Evolutionary conservation across 2,888 invertebrate genomes (phyloP), one percentile per base, ranked within the genome.

Genomic region (Drosophila suboccidentalis): DNA sequence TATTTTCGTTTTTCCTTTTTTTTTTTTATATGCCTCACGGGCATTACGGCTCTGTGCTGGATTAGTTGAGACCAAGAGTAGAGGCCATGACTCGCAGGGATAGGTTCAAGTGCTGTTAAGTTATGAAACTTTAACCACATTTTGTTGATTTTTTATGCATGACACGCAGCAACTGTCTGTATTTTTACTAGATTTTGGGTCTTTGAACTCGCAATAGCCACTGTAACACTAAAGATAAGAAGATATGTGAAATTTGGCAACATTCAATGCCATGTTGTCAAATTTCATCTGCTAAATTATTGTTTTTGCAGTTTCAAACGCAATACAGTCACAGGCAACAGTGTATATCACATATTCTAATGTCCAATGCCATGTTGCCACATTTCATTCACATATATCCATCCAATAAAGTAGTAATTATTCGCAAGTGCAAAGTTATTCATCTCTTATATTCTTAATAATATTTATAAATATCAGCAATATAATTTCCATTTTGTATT

Each of bases 1-100:
- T 57, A 41, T 46, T 46, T 43, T 34, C 55, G 26, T 34, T 58
- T 71, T 47, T 34, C 15, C 26, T 19, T 38, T 54, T 44, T 38
- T 54, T 44, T 32, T 55, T 69, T 65, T 68, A 69, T 69, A 46
- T 67, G 68, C 67, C 72, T 71, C 65, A 41, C 51, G 75, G 71
- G 80, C 64, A 65, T 78, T 78, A 47, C 34, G 44, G 34, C 46
- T 13, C 36, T 8, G 54, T 15, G 58, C 36, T 44, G 47, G 57
- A 71, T 66, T 65, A 58, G 53, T 39, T 26, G 38, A 15, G 58
- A 15, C 53, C 19, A 26, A 50, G 11, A 32, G 26, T n/a, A n/a
- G 50, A 13, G 46, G 46, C 32, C 9, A 22, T 34, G 19, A 36
- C 51, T 46, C 4, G 10, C 43, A 44, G 68, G 51, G 43, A 53